These are phyloP conservation scores for Endomychus coccineus DNA, from an alignment of 2,888 invertebrate genomes.

Conservation along the genomic window DNA sequence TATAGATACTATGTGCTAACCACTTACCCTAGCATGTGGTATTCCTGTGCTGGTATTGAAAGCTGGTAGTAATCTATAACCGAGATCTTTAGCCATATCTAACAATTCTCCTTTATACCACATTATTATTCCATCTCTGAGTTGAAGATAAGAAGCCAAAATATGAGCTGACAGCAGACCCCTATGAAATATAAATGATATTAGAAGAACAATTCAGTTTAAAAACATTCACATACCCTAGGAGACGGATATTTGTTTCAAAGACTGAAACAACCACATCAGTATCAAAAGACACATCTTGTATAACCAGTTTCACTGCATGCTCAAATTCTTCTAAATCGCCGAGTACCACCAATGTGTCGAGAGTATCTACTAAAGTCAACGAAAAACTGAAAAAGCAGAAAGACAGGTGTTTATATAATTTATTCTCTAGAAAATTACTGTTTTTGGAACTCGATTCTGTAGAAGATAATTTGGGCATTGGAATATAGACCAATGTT, in stretches of 20 bases:
- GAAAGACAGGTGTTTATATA: no score
- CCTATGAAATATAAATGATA: slow-evolving; percentile 48
- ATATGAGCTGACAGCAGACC: slow-evolving; percentile 91
- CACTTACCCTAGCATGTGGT: slow-evolving; percentile 82
- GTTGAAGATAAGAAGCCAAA: slow-evolving; percentile 73
- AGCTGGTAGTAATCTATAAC: slow-evolving; percentile 87
- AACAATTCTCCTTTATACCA: slow-evolving; percentile 88
- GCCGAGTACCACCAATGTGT: slow-evolving; percentile 85
- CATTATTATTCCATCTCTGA: slow-evolving; percentile 61
- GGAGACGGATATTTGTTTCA: slow-evolving; percentile 94
- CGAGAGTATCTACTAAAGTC: slow-evolving; percentile 89
- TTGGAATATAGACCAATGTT: slow-evolving; percentile 1
- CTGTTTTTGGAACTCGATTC: neutral
- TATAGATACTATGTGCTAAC: no score
- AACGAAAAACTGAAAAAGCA: slow-evolving; percentile 78
- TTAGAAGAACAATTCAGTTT: slow-evolving; percentile 1
- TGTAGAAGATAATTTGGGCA: neutral
- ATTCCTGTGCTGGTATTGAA: slow-evolving; percentile 97
- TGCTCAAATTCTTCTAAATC: slow-evolving; percentile 91
- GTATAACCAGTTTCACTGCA: slow-evolving; percentile 78
- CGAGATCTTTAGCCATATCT: slow-evolving; percentile 85
- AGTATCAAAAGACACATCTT: slow-evolving; percentile 83
- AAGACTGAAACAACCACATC: slow-evolving; percentile 96
- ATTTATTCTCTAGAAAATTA: neutral
- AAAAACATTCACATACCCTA: slow-evolving; percentile 62